A percentile compares a stretch with the other conserved stretches of the same genome.
These are phyloP conservation scores for Noctua pronuba DNA, from an alignment of 2,888 invertebrate species.

Conservation along the genomic window DNA sequence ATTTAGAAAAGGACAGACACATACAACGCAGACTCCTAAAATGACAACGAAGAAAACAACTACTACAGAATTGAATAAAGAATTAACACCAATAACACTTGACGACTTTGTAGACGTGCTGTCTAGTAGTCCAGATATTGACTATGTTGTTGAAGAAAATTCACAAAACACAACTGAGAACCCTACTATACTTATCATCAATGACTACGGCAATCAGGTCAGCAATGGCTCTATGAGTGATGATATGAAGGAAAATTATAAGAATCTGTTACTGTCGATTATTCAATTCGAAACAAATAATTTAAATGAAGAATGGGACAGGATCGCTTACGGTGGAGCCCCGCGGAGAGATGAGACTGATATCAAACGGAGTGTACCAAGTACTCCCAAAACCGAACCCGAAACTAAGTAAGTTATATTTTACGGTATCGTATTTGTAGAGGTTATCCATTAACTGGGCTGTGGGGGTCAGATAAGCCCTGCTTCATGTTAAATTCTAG, in stretches of 20 bases:
- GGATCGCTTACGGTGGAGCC: slow-evolving; percentile 40
- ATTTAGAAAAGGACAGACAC: not conserved
- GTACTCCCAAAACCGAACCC: not conserved
- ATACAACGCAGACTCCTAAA: not conserved
- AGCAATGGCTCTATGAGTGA: slow-evolving; percentile 15
- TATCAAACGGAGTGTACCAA: slow-evolving; percentile 28
- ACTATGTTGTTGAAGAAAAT: slow-evolving; percentile 2
- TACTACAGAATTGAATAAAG: not conserved
- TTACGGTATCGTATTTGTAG: not conserved
- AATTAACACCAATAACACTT: not conserved
- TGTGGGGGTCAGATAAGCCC: not conserved
- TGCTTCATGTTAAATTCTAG: not conserved
- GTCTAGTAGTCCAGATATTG: not conserved
- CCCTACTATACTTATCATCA: slow-evolving; percentile 70
- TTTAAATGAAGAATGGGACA: slow-evolving; percentile 66
- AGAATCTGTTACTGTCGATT: slow-evolving; percentile 71
- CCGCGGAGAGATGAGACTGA: not conserved
- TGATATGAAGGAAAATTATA: slow-evolving; percentile 46
- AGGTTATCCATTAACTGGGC: not conserved
- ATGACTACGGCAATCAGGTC: slow-evolving; percentile 58
- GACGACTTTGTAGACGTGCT: not conserved
- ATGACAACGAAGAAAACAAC: not conserved
- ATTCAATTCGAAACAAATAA: slow-evolving; percentile 73
- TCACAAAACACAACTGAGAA: slow-evolving; percentile 45
- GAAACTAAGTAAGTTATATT: slow-evolving; percentile 30